These are phyloP conservation scores for Montipora efflorescens DNA, from an alignment of 64 coral and sea anemone genomes.

Conservation along the genomic window DNA sequence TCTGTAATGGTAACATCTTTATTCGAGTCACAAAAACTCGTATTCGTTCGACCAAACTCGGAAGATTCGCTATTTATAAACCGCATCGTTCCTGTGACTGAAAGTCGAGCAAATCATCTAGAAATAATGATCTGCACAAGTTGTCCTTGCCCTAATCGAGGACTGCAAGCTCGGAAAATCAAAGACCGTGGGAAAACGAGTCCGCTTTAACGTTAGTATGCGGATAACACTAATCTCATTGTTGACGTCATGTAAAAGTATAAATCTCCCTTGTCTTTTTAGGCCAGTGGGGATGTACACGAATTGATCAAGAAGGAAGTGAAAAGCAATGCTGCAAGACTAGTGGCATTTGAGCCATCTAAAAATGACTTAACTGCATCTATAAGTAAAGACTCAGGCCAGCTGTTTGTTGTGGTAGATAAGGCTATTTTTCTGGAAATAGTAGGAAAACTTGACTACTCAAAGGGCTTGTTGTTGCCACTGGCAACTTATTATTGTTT, in stretches of 20 bases:
- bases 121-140: too few species aligned
- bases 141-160: too few species aligned
- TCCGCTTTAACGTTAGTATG: too few species aligned
- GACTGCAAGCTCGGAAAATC: too few species aligned
- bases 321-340: constrained; percentile 10
- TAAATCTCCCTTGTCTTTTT: background rate
- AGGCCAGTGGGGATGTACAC: background rate
- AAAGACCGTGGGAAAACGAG: too few species aligned
- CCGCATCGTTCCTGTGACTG: too few species aligned
- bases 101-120: too few species aligned
- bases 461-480: background rate
- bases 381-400: background rate
- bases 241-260: background rate
- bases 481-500: background rate
- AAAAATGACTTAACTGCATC: background rate
- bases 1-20: too few species aligned
- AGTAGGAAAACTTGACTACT: background rate
- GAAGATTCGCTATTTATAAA: too few species aligned
- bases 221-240: too few species aligned
- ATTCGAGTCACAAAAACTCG: too few species aligned
- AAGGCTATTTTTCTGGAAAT: constrained; percentile 7
- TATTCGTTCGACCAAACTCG: too few species aligned
- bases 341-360: background rate
- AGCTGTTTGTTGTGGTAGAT: constrained; percentile 1
- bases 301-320: constrained; percentile 7